phyloP scores from a whole-genome alignment of 2,113 vertebrate species.

The Quiscalus mexicanus region DNA sequence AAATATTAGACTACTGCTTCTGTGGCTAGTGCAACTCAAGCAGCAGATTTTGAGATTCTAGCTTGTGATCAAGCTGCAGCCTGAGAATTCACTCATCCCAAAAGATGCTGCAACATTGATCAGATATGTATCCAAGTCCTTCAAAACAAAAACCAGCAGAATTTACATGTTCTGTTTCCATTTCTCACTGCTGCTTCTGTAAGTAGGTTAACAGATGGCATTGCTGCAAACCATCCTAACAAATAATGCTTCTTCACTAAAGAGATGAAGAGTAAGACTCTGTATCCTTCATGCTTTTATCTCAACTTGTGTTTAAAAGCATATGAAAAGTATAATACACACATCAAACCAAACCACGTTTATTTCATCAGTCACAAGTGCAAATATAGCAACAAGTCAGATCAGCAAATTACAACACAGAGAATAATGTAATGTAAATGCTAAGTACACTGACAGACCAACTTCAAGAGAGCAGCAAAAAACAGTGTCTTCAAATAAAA shows the following conservation, averaged over 20 bases:
- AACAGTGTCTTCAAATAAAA: constrained; percentile 16
- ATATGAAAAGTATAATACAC: neutral
- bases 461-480: constrained; percentile 52
- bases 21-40: neutral
- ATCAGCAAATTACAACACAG: constrained; percentile 72
- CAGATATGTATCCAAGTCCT: neutral
- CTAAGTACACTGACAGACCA: constrained; percentile 52
- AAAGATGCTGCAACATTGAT: neutral
- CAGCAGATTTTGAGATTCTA: neutral
- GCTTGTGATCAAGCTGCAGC: neutral
- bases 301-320: neutral
- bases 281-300: neutral
- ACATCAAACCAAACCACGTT: constrained; percentile 62
- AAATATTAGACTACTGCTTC: neutral
- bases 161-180: accelerated
- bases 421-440: constrained; percentile 62
- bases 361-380: constrained; percentile 75
- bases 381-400: constrained; percentile 71
- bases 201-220: neutral
- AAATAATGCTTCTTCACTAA: neutral
- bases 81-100: neutral
- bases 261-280: neutral
- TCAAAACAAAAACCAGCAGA: neutral
- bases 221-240: neutral
- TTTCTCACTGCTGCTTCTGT: neutral